Evolutionary conservation across 2,113 vertebrate species (phyloP), one percentile per base, ranked within the genome.

Genomic region (Xiphophorus maculatus): DNA sequence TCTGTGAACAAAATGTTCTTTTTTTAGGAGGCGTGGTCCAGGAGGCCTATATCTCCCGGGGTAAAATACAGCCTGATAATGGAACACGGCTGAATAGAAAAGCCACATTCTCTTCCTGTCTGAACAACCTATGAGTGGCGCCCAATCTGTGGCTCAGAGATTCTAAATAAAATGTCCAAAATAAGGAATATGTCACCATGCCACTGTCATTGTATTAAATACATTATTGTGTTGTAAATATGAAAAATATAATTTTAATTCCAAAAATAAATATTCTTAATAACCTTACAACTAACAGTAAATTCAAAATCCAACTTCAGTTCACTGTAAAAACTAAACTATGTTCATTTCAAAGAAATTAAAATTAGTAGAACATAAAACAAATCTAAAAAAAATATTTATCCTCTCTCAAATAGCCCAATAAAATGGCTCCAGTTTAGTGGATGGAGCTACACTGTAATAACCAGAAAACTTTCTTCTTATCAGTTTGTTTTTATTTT

Each of bases 1-100:
- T 85, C 85, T 69, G 85, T 85, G 93, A 91, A 94, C 92, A 94
- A 92, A 93, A 93, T 94, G 92, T 94, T 87, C 90, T 84, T 84
- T 82, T 72, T 79, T 82, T 25, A 71, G 85, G 87, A 89, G 93
- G 93, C 82, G 88, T 92, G 93, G 90, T 82, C 76, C 72, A 62
- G 78, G 67, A 83, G 82, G 85, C 89, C 84, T 78, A 14, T 88
- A 82, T 83, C 82, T 82, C 62, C 71, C 74, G 51, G 73, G 76
- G 73, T 83, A 88, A 83, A 70, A 73, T 65, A 14, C 40, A 60
- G 73, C 37, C 67, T 80, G 78, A 84, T 77, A 88, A 83, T 70
- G 81, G 68, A 82, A 82, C 77, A 51, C 64, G 79, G 63, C 62
- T 84, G 76, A 84, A 80, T 17, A 73, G 74, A 74, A 76, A 76